Base-by-base conservation (phyloP, 2,113 vertebrate species). In the Stigmatopora nigra region DNA sequence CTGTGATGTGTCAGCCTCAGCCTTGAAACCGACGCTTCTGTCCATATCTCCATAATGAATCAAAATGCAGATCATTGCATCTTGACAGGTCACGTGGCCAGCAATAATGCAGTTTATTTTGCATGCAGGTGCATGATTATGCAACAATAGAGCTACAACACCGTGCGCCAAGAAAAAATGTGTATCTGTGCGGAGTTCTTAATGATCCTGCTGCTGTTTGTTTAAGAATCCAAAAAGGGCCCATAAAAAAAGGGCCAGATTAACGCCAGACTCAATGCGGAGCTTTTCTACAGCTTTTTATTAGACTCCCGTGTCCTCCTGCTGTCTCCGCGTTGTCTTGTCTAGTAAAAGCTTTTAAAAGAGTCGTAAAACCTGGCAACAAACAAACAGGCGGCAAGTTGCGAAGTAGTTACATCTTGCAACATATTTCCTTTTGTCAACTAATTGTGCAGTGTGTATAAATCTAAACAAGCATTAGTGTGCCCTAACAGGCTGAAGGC, bases 301-400 rank as follows among this genome's bases (percentile, higher is more conserved):
- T 44, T 60, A 16, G 49, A 48, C 49, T 44, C 46, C 35, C 63
- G 49, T 64, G 19, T 75, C 77, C 69, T 59, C 38, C 22, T 7
- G 63, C 55, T 56, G 22, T 38, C 48, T 63, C 67, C 44, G 67
- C 66, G 19, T 56, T 46, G 25, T 13, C 0, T 47, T 47, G 45
- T 68, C 46, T 78, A 76, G 58, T 77, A 79, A 52, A 63, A 56
- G 41, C 52, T 70, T 63, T 77, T 9, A 72, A 64, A 80, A 82
- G 75, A 67, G 68, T 68, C 62, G 63, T 57, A 63, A 61, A 79
- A 83, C 57, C 61, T 68, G 56, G 52, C 41, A 64, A 72, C 69
- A 59, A 52, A 41, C 25, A 69, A 71, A 82, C 70, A 64, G 58
- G 38, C 52, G 57, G 36, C 61, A 61, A 79, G 59, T 58, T 56